Percentiles rank a stretch among this genome's conserved stretches.
phyloP scores from a whole-genome alignment of 2,888 invertebrate genomes.

The Tridacna gigas region DNA sequence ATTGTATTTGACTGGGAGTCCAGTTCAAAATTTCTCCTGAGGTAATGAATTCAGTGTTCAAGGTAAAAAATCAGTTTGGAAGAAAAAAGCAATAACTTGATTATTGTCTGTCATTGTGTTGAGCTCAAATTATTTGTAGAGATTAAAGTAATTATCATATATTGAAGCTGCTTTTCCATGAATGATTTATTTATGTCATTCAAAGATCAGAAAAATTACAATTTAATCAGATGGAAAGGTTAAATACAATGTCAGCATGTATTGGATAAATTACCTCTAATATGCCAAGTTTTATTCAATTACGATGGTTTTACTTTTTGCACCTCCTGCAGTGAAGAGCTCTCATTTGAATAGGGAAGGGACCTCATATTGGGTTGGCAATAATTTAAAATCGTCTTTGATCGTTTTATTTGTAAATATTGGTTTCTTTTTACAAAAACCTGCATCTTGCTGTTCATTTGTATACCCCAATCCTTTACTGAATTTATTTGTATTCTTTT shows the following conservation, averaged over 20 bases:
- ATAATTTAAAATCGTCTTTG: constrained; percentile 46
- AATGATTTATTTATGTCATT: no score
- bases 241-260: constrained; percentile 18
- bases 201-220: no score
- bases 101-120: no score
- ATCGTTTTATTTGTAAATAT: constrained; percentile 42
- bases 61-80: no score
- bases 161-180: no score
- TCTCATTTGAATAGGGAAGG: background rate
- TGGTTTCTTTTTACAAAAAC: constrained; percentile 34
- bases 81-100: no score
- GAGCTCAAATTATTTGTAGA: no score
- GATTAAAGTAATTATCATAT: no score
- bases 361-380: constrained; percentile 16
- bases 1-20: no score
- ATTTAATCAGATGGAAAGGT: background rate
- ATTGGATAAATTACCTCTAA: constrained; percentile 23
- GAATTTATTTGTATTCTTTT: no score
- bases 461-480: background rate
- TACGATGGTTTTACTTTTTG: constrained; percentile 27
- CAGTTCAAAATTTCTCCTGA: no score
- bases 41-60: no score
- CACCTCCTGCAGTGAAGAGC: constrained; percentile 16
- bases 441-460: constrained; percentile 28
- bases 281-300: constrained; percentile 17